Conservation (phyloP, 2,888 invertebrate genomes). For the Zaprionus lineosus region DNA sequence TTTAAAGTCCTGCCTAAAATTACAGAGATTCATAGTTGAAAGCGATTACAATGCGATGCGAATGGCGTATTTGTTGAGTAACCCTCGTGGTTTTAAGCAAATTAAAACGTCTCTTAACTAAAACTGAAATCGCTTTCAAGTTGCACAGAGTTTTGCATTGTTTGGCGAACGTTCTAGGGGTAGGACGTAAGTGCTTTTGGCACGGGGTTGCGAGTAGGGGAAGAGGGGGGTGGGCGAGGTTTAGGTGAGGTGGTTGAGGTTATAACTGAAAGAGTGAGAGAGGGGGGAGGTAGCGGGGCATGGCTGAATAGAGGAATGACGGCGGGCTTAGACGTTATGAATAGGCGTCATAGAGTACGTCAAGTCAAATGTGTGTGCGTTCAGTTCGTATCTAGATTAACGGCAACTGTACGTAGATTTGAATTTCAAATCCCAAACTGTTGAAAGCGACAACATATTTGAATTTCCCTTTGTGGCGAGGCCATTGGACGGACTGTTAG, state of each 20-base stretch:
- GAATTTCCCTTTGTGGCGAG: conserved; percentile 56
- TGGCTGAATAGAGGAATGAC: too few relatives aligned
- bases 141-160: conserved; percentile 49
- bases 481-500: too few relatives aligned
- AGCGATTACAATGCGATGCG: background rate
- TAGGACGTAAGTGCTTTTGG: too few relatives aligned
- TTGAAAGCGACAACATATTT: conserved; percentile 60
- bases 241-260: background rate
- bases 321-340: conserved; percentile 41
- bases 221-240: background rate
- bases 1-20: too few relatives aligned
- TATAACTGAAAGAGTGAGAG: too few relatives aligned
- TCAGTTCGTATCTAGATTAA: conserved; percentile 54
- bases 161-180: conserved; percentile 19
- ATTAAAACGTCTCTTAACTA: conserved; percentile 61
- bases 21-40: background rate
- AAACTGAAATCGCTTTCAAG: conserved; percentile 44
- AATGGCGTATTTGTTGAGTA: background rate
- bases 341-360: conserved; percentile 55
- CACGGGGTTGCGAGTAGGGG: conserved; percentile 2
- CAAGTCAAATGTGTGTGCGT: conserved; percentile 54
- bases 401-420: conserved; percentile 62
- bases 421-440: conserved; percentile 68
- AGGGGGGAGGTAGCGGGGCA: background rate
- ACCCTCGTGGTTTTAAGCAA: conserved; percentile 49